These are phyloP conservation scores for Tragelaphus scriptus DNA, from an alignment of 2,113 vertebrate genomes.

Conservation along the genomic window DNA sequence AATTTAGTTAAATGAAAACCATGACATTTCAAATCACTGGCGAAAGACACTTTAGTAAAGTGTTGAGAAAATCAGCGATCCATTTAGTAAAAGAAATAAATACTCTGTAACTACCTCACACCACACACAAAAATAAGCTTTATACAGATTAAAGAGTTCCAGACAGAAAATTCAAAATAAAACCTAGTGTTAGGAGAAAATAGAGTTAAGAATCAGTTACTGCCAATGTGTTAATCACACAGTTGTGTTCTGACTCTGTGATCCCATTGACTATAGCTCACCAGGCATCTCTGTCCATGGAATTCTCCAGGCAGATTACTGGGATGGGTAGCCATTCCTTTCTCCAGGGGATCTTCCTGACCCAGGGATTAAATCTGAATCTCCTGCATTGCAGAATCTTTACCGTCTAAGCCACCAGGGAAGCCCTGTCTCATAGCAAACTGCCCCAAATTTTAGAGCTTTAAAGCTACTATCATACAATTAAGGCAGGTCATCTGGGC, in stretches of 20 bases:
- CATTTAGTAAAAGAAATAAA: constrained; percentile 11
- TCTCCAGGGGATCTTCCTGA: neutral
- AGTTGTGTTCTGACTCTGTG: neutral
- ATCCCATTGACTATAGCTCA: neutral
- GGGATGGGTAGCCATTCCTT: neutral
- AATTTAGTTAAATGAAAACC: constrained; percentile 20
- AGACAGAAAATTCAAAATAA: neutral
- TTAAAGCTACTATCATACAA: neutral
- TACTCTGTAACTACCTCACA: neutral
- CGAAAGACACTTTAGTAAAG: neutral
- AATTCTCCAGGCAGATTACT: neutral
- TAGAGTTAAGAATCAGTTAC: neutral
- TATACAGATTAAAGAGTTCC: neutral
- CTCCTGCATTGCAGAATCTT: neutral
- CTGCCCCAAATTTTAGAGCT: neutral
- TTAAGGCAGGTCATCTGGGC: neutral
- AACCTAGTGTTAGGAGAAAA: neutral
- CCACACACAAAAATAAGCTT: neutral
- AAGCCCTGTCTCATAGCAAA: neutral
- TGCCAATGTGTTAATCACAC: neutral
- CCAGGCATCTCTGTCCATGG: neutral
- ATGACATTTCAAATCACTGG: neutral
- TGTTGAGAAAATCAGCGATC: neutral
- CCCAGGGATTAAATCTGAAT: neutral
- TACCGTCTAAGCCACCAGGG: neutral